These are phyloP conservation scores for Nyctereutes procyonoides DNA, from an alignment of 2,113 vertebrate species.

Conservation along the genomic window DNA sequence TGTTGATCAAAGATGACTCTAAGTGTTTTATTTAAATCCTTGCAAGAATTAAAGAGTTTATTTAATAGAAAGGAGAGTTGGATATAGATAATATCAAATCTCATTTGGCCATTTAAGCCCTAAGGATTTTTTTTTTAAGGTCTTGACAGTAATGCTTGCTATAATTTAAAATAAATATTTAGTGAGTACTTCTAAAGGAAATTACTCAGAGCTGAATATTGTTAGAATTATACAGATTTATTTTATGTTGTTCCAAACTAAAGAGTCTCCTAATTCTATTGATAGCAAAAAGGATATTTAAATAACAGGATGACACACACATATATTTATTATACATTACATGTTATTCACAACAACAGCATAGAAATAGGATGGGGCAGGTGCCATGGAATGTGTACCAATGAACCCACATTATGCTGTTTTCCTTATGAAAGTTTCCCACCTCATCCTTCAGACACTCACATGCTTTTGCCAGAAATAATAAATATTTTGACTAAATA, in stretches of 20 bases:
- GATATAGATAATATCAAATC: neutral
- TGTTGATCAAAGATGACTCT: neutral
- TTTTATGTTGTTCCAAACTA: neutral
- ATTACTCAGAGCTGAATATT: neutral
- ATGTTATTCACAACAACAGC: neutral
- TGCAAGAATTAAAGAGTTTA: neutral
- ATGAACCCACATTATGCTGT: neutral
- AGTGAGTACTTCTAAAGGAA: slow-evolving; percentile 9
- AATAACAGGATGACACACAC: neutral
- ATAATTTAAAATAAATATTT: neutral
- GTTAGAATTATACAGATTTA: neutral
- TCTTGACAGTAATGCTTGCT: neutral
- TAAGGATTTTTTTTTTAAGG: neutral
- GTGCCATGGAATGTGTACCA: neutral
- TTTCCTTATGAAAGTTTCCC: neutral
- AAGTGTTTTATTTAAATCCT: neutral
- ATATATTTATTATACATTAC: neutral
- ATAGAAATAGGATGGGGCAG: neutral
- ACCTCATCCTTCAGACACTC: neutral
- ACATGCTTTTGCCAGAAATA: neutral
- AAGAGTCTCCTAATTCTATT: neutral
- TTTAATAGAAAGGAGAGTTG: neutral
- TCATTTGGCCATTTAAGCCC: neutral
- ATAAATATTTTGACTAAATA: slow-evolving; percentile 72
- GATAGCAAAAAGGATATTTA: neutral